Evolutionary conservation across 2,888 invertebrate genomes (phyloP).

Genomic region (Callinectes sapidus): DNA sequence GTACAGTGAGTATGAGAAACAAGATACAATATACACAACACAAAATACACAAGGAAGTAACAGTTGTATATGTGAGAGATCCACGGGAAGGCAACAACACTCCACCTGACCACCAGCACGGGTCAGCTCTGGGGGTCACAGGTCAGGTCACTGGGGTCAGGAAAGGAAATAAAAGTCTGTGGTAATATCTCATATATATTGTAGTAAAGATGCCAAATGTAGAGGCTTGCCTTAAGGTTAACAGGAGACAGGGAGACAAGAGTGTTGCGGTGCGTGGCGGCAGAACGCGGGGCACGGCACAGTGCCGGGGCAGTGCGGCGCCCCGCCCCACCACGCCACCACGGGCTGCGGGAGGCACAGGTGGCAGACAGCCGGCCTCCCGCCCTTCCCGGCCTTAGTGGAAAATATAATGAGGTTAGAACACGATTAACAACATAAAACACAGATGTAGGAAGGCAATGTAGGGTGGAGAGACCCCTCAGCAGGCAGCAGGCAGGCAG

Average conservation of each 20-base stretch:
- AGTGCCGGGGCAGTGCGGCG: not conserved
- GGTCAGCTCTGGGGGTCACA: not conserved
- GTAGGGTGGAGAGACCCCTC: not conserved
- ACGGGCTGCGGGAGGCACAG: not conserved
- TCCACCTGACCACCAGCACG: not conserved
- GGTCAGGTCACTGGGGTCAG: constrained; percentile 40
- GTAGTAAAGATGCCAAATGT: constrained; percentile 52
- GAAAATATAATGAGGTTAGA: constrained; percentile 34
- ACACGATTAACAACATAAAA: constrained; percentile 40
- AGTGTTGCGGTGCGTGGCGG: constrained; percentile 39
- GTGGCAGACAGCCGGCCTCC: not conserved
- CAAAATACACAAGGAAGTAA: not conserved
- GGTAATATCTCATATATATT: constrained; percentile 66
- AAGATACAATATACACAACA: not conserved
- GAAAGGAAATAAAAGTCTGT: constrained; percentile 62
- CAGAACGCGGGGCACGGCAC: not conserved
- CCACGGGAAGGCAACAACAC: not conserved
- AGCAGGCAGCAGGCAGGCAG: not conserved
- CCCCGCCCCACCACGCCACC: not conserved
- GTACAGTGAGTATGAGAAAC: not conserved
- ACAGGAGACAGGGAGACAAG: constrained; percentile 67
- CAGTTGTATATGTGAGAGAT: not conserved
- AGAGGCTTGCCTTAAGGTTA: constrained; percentile 44
- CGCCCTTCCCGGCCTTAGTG: not conserved
- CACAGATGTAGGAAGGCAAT: constrained; percentile 29